These are phyloP conservation scores for Eulacestoma nigropectus DNA, from an alignment of 2,113 vertebrate species.

Conservation along the genomic window DNA sequence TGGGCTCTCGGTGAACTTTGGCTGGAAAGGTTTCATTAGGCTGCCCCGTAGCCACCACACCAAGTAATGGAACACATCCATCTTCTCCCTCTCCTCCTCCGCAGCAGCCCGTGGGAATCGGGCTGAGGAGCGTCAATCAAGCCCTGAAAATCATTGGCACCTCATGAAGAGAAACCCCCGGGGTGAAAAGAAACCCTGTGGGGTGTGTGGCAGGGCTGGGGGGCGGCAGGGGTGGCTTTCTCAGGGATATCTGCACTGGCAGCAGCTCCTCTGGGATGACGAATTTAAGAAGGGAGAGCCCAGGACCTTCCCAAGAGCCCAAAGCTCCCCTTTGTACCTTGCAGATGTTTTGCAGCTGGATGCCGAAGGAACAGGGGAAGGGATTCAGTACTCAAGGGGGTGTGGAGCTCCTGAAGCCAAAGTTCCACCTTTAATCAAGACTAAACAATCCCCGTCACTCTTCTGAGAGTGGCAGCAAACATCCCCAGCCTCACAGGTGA, in stretches of 20 bases:
- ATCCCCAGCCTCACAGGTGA: background rate
- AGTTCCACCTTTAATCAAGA: background rate
- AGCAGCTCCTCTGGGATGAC: background rate
- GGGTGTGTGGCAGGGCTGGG: background rate
- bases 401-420: background rate
- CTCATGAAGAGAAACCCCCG: background rate
- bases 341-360: background rate
- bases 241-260: background rate
- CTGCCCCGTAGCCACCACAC: slow-evolving; percentile 57
- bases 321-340: background rate
- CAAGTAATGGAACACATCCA: slow-evolving; percentile 67
- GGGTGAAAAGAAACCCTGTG: background rate
- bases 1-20: slow-evolving; percentile 45
- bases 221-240: background rate
- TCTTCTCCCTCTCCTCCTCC: slow-evolving; percentile 37
- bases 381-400: background rate
- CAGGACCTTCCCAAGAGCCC: background rate
- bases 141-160: slow-evolving; percentile 59
- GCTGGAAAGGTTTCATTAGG: slow-evolving; percentile 63
- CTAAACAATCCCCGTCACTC: background rate
- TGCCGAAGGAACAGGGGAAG: background rate
- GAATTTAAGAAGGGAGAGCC: background rate
- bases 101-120: background rate
- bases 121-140: slow-evolving; percentile 39
- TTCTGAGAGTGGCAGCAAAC: background rate